Conservation (phyloP, 1,140 invertebrate genomes). For the Musca vetustissima region DNA sequence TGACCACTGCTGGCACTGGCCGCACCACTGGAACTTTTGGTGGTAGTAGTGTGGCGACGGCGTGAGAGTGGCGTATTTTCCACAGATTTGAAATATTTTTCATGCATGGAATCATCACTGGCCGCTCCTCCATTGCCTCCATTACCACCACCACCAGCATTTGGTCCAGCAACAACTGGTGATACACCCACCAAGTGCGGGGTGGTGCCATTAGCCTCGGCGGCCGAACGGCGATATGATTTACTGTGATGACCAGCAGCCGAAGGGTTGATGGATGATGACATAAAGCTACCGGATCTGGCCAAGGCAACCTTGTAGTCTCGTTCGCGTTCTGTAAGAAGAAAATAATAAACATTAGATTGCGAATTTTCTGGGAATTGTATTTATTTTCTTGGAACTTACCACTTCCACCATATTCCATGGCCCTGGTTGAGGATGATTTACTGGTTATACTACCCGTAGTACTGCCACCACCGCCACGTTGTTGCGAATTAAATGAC, state of each 20-base stretch:
- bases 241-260: slow-evolving; percentile 47
- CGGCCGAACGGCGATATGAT: slow-evolving; percentile 52
- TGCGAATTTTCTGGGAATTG: neutral
- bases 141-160: slow-evolving; percentile 31
- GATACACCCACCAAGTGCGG: slow-evolving; percentile 30
- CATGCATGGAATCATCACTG: slow-evolving; percentile 79
- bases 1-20: slow-evolving; percentile 32
- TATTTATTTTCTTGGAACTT: neutral
- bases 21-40: slow-evolving; percentile 29
- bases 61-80: slow-evolving; percentile 63
- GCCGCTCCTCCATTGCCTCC: slow-evolving; percentile 52
- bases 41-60: slow-evolving; percentile 55
- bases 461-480: slow-evolving; percentile 22
- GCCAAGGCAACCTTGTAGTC: slow-evolving; percentile 58
- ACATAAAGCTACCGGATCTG: slow-evolving; percentile 75
- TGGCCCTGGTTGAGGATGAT: slow-evolving; percentile 8
- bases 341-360: neutral
- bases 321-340: slow-evolving; percentile 34
- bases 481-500: slow-evolving; percentile 32
- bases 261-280: slow-evolving; percentile 59
- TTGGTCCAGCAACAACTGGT: slow-evolving; percentile 22
- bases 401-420: slow-evolving; percentile 26
- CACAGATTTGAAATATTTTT: slow-evolving; percentile 72
- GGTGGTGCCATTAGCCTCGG: slow-evolving; percentile 39
- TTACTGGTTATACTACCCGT: slow-evolving; percentile 1